Conservation (phyloP, 2,888 invertebrate species). For the Orthosia gracilis region DNA sequence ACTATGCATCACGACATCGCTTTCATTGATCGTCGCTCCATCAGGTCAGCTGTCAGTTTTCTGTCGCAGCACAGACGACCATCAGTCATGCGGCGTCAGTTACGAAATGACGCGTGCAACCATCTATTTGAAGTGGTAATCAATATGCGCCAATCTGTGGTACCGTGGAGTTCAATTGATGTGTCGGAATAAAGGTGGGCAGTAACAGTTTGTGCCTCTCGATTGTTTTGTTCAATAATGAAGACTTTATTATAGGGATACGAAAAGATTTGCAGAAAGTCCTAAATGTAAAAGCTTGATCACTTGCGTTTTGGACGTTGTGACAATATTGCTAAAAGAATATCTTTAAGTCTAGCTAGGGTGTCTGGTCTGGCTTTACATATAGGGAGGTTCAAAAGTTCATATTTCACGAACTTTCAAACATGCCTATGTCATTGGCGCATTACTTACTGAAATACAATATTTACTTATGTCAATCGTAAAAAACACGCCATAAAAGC, state of each 20-base stretch:
- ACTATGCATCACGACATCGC: slow-evolving; percentile 39
- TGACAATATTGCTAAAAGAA: no score
- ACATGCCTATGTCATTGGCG: background rate
- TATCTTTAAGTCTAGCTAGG: no score
- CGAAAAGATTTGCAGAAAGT: background rate
- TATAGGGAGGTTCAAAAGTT: no score
- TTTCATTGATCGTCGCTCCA: slow-evolving; percentile 70
- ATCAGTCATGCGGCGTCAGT: slow-evolving; percentile 59
- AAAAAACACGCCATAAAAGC: background rate
- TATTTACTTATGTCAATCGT: background rate
- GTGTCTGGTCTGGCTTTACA: no score
- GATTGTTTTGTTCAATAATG: background rate
- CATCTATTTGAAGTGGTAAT: slow-evolving; percentile 60
- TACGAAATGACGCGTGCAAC: slow-evolving; percentile 54
- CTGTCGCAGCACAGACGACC: slow-evolving; percentile 44
- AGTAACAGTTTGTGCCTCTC: slow-evolving; percentile 2
- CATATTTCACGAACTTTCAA: no score
- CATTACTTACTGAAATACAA: background rate
- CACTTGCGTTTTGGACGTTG: no score
- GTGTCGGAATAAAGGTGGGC: slow-evolving; percentile 5
- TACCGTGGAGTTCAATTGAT: slow-evolving; percentile 31
- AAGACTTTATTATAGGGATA: background rate
- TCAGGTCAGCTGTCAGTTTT: slow-evolving; percentile 65
- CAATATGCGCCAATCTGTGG: slow-evolving; percentile 56
- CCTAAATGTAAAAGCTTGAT: no score